Conservation (phyloP, 2,113 vertebrate species). For the Dendrocopos noguchii region DNA sequence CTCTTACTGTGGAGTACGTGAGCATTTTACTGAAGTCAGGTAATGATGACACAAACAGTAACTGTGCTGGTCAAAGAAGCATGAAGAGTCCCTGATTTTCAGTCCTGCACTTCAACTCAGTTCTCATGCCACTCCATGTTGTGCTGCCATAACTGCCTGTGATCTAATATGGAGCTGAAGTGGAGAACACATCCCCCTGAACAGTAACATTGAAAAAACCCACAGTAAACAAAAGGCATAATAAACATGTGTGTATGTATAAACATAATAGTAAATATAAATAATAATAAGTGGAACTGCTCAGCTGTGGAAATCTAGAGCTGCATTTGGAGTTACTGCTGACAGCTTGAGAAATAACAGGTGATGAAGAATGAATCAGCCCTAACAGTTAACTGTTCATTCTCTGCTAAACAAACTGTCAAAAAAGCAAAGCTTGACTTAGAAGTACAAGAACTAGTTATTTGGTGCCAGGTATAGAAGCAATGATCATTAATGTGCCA, state of each 20-base stretch:
- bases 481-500: background rate
- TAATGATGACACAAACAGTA: background rate
- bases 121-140: background rate
- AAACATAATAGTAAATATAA: background rate
- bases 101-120: background rate
- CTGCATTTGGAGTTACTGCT: background rate
- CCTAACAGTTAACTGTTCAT: background rate
- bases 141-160: background rate
- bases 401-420: background rate
- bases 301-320: background rate
- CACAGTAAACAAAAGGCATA: background rate
- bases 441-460: background rate
- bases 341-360: constrained; percentile 22
- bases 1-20: background rate
- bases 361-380: background rate
- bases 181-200: background rate
- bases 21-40: background rate
- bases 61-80: background rate
- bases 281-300: background rate
- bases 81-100: background rate
- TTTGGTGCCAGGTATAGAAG: background rate
- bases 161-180: background rate
- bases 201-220: background rate
- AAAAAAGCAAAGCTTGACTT: background rate
- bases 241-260: background rate